Conservation (phyloP, 37 sponge, comb jelly and placozoan genomes). For the Cliona cf. orientalis region DNA sequence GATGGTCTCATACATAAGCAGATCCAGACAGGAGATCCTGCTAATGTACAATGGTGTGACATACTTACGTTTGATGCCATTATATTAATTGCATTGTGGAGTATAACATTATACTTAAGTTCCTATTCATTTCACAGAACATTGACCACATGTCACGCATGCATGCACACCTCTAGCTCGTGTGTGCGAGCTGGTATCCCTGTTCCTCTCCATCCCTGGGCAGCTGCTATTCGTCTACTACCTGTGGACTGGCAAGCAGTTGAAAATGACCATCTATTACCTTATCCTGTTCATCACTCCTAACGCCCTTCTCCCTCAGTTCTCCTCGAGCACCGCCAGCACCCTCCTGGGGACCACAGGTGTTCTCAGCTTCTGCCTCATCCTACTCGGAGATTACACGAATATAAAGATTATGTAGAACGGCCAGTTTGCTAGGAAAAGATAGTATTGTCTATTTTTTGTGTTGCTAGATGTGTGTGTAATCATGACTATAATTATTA, state of each 20-base stretch:
- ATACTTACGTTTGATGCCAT: not conserved
- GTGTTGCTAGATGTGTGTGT: no score
- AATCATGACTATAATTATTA: no score
- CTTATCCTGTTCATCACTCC: conserved; percentile 40
- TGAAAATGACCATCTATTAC: not conserved
- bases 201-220: conserved; percentile 54
- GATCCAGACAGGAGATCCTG: not conserved
- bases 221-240: conserved; percentile 56
- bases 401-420: no score
- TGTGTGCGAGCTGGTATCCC: conserved; percentile 44
- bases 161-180: conserved; percentile 15
- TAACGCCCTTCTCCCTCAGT: conserved; percentile 50
- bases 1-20: not conserved
- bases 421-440: no score
- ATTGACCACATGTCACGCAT: not conserved
- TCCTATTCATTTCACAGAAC: not conserved
- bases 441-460: no score
- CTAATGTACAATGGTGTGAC: not conserved
- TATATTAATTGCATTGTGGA: not conserved
- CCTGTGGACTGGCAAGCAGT: conserved; percentile 55
- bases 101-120: not conserved
- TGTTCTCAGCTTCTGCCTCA: conserved; percentile 49
- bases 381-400: conserved; percentile 26
- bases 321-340: conserved; percentile 21
- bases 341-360: conserved; percentile 36